A percentile compares a stretch with the other conserved stretches of the same genome.
phyloP scores from a whole-genome alignment of 2,113 vertebrate genomes.

The Vulpes ferrilata region DNA sequence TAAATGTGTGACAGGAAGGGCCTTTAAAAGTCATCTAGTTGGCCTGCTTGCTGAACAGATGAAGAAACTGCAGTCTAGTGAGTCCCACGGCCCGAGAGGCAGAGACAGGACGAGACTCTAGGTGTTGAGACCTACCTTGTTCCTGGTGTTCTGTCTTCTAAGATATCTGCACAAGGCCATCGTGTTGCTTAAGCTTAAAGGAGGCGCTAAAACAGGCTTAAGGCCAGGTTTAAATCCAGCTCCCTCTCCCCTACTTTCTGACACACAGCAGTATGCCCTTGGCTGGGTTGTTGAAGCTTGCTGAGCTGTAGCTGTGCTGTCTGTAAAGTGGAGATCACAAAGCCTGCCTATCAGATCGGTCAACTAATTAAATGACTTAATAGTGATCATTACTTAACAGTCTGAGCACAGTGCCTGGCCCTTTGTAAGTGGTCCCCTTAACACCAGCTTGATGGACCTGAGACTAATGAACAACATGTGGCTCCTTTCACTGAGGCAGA shows the following conservation, averaged over 20 bases:
- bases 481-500: not conserved
- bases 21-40: constrained; percentile 33
- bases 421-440: not conserved
- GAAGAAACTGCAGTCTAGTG: not conserved
- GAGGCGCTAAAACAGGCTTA: not conserved
- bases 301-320: not conserved
- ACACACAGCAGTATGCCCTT: not conserved
- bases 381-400: not conserved
- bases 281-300: not conserved
- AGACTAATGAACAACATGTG: fast-evolving
- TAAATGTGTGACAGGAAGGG: not conserved
- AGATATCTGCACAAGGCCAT: not conserved
- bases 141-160: not conserved
- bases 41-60: not conserved
- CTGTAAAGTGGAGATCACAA: not conserved
- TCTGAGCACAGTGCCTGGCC: not conserved
- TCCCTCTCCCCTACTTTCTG: not conserved
- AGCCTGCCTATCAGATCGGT: not conserved
- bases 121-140: not conserved
- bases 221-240: not conserved
- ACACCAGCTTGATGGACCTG: too few relatives aligned
- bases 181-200: not conserved
- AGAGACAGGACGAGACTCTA: not conserved
- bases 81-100: not conserved
- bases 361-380: not conserved